phyloP scores from a whole-genome alignment of 2,797 vertebrate genomes.

The Acanthurus leucopareius region DNA sequence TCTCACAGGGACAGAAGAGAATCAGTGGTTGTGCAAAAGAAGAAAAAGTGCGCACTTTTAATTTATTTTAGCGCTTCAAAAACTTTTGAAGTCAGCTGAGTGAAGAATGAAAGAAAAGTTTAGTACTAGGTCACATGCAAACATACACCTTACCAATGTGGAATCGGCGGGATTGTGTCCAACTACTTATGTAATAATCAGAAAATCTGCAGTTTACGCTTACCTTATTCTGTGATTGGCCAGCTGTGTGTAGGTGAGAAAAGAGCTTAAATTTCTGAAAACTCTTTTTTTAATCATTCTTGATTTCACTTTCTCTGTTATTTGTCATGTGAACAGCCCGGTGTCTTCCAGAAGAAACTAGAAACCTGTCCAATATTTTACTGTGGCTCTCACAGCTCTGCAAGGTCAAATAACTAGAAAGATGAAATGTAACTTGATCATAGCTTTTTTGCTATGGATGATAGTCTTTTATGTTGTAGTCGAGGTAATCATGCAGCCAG shows the following conservation, averaged over 20 bases:
- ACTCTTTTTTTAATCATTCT: no score
- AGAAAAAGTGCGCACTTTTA: neutral
- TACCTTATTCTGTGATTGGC: no score
- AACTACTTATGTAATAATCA: no score
- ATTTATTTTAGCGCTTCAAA: neutral
- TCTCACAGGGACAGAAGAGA: neutral
- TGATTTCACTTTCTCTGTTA: neutral
- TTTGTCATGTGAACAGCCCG: neutral
- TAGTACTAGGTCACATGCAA: no score
- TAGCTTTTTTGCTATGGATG: neutral
- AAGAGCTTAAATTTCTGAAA: no score
- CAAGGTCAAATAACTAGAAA: neutral
- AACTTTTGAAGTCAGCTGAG: neutral
- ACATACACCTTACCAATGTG: no score
- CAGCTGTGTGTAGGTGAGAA: no score
- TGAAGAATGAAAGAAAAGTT: neutral
- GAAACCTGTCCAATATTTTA: neutral
- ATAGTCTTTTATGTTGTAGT: neutral
- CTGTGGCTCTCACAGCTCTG: neutral
- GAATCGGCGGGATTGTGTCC: no score
- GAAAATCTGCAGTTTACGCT: no score
- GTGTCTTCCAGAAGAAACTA: neutral
- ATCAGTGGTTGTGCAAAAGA: neutral
- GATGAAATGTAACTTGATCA: neutral
- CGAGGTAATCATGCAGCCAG: slow-evolving; percentile 9